Evolutionary conservation across 2,888 invertebrate genomes (phyloP).

Genomic region (Agriotes lineatus): DNA sequence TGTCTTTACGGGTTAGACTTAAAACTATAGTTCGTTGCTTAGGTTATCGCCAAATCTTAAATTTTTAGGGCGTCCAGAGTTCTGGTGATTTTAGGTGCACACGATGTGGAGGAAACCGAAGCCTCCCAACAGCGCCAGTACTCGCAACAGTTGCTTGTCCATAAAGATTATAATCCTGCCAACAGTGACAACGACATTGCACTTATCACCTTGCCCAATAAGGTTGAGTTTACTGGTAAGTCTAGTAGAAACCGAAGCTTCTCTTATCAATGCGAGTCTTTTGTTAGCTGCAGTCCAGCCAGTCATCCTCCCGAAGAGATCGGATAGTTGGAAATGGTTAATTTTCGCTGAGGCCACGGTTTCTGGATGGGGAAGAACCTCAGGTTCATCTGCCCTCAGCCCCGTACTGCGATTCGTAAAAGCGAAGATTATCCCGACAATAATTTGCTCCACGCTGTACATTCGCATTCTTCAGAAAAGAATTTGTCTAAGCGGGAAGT

Average conservation of each 20-base stretch:
- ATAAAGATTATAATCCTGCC: conserved; percentile 56
- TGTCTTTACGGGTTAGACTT: no score
- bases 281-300: no score
- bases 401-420: conserved; percentile 63
- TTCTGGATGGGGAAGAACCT: conserved; percentile 68
- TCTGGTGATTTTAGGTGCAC: conserved; percentile 52
- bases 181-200: conserved; percentile 31
- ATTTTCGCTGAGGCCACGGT: conserved; percentile 51
- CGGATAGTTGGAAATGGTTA: no score
- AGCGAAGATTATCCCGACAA: not conserved
- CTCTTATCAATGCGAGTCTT: no score
- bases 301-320: no score
- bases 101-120: conserved; percentile 57
- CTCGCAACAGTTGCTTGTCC: conserved; percentile 52
- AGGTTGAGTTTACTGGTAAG: no score
- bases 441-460: not conserved
- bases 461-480: no score
- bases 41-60: no score
- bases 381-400: conserved; percentile 59
- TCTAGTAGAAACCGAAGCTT: no score
- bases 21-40: no score
- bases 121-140: conserved; percentile 56
- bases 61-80: conserved; percentile 12
- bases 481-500: no score
- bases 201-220: no score